These are phyloP conservation scores for Cliona cf. orientalis DNA, from an alignment of 37 sponge, comb jelly and placozoan species.

Conservation along the genomic window DNA sequence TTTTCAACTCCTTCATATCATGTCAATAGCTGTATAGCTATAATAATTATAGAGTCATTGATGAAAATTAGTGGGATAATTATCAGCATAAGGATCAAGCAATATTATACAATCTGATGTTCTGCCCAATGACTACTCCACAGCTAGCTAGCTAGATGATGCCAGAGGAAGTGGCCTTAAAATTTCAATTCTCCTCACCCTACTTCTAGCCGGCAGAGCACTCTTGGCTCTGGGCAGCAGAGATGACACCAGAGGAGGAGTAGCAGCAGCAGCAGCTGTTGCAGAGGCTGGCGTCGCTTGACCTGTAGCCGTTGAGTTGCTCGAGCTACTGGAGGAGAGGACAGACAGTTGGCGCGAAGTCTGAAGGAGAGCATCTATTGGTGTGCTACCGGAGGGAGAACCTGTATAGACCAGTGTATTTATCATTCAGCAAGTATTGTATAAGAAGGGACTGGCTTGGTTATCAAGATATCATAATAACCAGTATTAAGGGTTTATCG, in stretches of 20 bases:
- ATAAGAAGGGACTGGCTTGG: too few relatives aligned
- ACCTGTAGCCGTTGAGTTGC: neutral
- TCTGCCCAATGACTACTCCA: too few relatives aligned
- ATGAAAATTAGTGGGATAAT: too few relatives aligned
- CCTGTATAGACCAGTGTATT: too few relatives aligned
- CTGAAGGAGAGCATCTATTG: conserved; percentile 55
- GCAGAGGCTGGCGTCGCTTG: neutral
- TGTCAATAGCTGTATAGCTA: neutral
- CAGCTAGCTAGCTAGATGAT: too few relatives aligned
- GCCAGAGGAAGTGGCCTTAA: neutral
- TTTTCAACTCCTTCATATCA: neutral
- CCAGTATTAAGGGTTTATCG: too few relatives aligned
- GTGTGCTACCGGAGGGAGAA: conserved; percentile 73
- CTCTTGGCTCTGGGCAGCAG: neutral
- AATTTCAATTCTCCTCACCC: conserved; percentile 2
- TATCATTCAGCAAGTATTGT: too few relatives aligned
- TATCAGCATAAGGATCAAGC: too few relatives aligned
- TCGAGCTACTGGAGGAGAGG: neutral
- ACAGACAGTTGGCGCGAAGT: conserved; percentile 1
- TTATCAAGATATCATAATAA: too few relatives aligned
- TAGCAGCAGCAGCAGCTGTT: neutral
- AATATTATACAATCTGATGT: too few relatives aligned
- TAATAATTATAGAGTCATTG: neutral
- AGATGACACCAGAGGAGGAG: neutral
- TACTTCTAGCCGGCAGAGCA: conserved; percentile 21